Evolutionary conservation across 1,140 invertebrate genomes (phyloP), one percentile per base, ranked within the genome.

Genomic region (Zeugodacus cucurbitae): DNA sequence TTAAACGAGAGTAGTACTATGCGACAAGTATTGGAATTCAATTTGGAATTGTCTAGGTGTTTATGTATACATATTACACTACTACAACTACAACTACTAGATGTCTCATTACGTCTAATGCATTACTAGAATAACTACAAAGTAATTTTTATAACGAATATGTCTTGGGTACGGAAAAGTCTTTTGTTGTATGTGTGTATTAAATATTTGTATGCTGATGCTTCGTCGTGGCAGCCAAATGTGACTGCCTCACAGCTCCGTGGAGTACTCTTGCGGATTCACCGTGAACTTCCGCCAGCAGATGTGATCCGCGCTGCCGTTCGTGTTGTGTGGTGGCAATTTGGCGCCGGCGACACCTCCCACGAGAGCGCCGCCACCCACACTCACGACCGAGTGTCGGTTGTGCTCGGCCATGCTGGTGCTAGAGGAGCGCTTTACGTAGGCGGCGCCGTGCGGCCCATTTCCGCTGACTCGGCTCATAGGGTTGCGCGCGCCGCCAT

Each of bases 261-360:
- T 93, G 85, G 92, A 93, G 88, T 93, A 93, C 87, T 93, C 92
- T 88, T 93, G 91, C 82, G 92, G 89, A 88, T 93, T 93, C 54
- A 93, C 91, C 44, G 92, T 92, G 86, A 93, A 93, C 88, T 93
- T 93, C 26, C 92, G 90, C 92, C 92, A 93, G 67, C 92, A 93
- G 78, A 93, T 93, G 89, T 93, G 92, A 89, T 93, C 93, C 3
- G 89, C 90, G 20, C 90, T 90, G 26, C 89, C 89, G 8, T 90
- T 89, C 10, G 88, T 85, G 7, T 89, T 90, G n/a, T 89, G 90
- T 29, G 91, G 91, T 86, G 92, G 91, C 86, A 91, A 64, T 58
- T 93, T 93, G 54, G n/a, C 48, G 34, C 67, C 41, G 6, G 29
- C 22, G 22, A 5, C n/a, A 48, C 41, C 41, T 48, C 22, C 90